Conservation (phyloP, 2,797 vertebrate species). For the Avahi laniger region DNA sequence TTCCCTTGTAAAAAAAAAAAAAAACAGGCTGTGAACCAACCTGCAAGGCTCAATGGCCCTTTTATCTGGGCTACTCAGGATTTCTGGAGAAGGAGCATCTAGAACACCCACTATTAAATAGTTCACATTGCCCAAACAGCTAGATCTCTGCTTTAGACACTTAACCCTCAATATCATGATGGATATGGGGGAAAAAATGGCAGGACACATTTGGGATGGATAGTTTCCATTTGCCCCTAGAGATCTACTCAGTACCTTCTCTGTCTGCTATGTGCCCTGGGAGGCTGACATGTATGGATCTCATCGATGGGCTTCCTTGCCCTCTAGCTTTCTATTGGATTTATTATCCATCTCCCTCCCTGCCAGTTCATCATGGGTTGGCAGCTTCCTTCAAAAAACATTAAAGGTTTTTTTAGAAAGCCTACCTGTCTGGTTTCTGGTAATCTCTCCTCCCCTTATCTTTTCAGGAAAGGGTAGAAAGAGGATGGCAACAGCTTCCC, state of each 20-base stretch:
- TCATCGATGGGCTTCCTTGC: background rate
- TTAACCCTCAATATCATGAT: background rate
- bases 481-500: background rate
- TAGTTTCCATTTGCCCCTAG: background rate
- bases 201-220: background rate
- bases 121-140: background rate
- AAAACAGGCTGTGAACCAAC: background rate
- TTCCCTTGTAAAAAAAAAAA: background rate
- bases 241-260: background rate
- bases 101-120: background rate
- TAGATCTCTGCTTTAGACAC: background rate
- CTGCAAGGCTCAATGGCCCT: background rate
- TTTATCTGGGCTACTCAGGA: background rate
- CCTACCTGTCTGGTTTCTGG: background rate
- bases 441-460: background rate
- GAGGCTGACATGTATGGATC: background rate
- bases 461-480: background rate
- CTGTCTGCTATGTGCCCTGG: background rate
- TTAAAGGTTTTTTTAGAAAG: background rate
- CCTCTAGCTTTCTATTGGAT: background rate
- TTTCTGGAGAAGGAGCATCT: background rate
- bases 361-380: background rate
- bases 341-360: background rate
- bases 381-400: background rate
- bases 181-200: background rate